phyloP scores from a whole-genome alignment of 2,888 invertebrate genomes.

The Leucoptera coffeella region DNA sequence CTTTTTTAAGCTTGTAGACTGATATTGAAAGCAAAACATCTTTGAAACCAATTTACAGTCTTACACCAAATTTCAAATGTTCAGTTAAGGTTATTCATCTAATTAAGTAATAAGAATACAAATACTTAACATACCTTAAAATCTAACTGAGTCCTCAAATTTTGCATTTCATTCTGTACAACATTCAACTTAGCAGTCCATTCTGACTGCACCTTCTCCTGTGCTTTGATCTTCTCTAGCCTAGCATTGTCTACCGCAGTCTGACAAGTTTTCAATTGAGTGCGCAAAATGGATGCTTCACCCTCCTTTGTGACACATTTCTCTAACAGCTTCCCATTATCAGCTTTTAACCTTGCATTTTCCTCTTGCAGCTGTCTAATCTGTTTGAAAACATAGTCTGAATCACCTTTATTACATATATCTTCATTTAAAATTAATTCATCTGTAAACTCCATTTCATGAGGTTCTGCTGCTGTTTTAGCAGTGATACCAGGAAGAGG shows the following conservation, averaged over 20 bases:
- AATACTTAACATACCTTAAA: slow-evolving; percentile 51
- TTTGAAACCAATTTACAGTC: too few relatives aligned
- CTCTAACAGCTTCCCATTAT: slow-evolving; percentile 35
- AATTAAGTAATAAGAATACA: too few relatives aligned
- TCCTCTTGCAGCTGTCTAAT: slow-evolving; percentile 29
- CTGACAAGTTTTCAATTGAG: slow-evolving; percentile 43
- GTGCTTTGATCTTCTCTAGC: slow-evolving; percentile 30
- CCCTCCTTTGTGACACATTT: slow-evolving; percentile 52
- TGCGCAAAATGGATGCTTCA: slow-evolving; percentile 49
- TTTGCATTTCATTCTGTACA: slow-evolving; percentile 29
- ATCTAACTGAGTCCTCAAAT: slow-evolving; percentile 46
- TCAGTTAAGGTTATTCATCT: too few relatives aligned
- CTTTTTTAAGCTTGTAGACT: too few relatives aligned
- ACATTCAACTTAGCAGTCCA: slow-evolving; percentile 38
- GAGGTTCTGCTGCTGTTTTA: slow-evolving; percentile 13
- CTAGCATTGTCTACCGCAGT: slow-evolving; percentile 31
- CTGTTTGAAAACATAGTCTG: slow-evolving; percentile 22
- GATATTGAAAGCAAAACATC: too few relatives aligned
- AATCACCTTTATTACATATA: slow-evolving; percentile 20
- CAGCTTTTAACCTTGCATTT: slow-evolving; percentile 30
- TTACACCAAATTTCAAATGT: too few relatives aligned
- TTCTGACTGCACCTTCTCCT: slow-evolving; percentile 40
- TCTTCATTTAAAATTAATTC: slow-evolving; percentile 26
- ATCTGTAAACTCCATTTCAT: slow-evolving; percentile 13
- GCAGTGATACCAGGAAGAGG: slow-evolving; percentile 30